Evolutionary conservation across 2,888 invertebrate genomes (phyloP), one percentile per base, ranked within the genome.

Genomic region (Eubasilissa splendida): DNA sequence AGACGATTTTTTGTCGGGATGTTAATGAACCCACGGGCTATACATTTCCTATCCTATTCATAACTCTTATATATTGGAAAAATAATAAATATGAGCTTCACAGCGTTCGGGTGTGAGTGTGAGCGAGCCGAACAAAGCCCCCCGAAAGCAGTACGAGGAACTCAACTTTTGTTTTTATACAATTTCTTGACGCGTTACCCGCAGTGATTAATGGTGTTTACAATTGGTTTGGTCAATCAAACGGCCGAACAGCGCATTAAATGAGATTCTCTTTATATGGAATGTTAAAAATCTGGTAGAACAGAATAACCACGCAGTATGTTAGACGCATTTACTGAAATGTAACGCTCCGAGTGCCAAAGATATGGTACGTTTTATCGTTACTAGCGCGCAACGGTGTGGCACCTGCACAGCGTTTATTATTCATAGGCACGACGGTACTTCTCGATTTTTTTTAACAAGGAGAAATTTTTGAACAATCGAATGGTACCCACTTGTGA

Each of bases 221-320:
- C 81, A 83, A 83, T 83, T 83, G 81, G 79, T 83, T 83, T 79
- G 79, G 83, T 82, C 82, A 83, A 83, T 83, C 82, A 83, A 82
- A 83, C 77, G 77, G 60, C 53, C 71, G 79, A 63, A 54, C 65
- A 76, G 65, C 77, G 66, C 80, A 76, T 79, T 77, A 80, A 81
- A 81, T 82, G 82, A 82, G 82, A 73, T 75, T 77, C 78, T 80
- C 82, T 82, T 71, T 77, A 82, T 80, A 82, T 77, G 82, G 78
- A 82, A 82, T 82, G 75, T 66, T 74, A 63, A 56, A 79, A 79
- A 79, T 79, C 63, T 73, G 52, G 65, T 79, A 73, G 65, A 66
- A 74, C 74, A 58, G 70, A 79, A 74, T 74, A 71, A 68, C 50
- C 66, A 14, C 50, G n/a, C 2, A 4, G 42, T 42, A 42, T 42